Percentiles rank a stretch among this genome's conserved stretches.
These are phyloP conservation scores for Takifugu ocellatus DNA, from an alignment of 2,797 vertebrate species.

Conservation along the genomic window DNA sequence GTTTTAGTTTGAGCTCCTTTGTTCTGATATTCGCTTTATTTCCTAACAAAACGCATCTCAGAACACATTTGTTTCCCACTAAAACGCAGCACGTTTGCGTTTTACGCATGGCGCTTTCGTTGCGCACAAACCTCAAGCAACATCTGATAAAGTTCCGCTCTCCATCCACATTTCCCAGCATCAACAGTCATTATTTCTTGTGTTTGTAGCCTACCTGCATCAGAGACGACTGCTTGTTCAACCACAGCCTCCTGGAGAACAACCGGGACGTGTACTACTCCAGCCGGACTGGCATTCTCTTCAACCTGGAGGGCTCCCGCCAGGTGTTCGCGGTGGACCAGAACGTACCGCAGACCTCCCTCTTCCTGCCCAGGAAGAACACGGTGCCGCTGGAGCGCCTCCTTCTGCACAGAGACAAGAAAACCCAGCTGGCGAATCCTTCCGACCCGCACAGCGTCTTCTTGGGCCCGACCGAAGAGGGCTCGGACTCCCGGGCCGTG, in stretches of 20 bases:
- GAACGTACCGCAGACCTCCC: constrained; percentile 85
- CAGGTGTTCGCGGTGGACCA: constrained; percentile 75
- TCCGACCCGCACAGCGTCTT: constrained; percentile 65
- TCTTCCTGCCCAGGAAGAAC: constrained; percentile 89
- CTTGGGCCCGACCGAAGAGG: constrained; percentile 52
- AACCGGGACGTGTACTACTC: constrained; percentile 90
- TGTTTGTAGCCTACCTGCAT: constrained; percentile 79
- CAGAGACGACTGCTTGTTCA: constrained; percentile 84
- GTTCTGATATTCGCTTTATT: too few species aligned
- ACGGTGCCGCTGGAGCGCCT: constrained; percentile 87
- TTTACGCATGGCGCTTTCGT: constrained; percentile 4
- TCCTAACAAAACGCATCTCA: too few species aligned
- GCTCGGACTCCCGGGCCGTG: constrained; percentile 71
- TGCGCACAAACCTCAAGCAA: too few species aligned
- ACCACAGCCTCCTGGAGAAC: constrained; percentile 87
- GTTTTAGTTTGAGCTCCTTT: too few species aligned
- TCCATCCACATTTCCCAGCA: not conserved
- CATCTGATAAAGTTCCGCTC: not conserved
- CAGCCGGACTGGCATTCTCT: constrained; percentile 77
- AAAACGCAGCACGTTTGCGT: too few species aligned
- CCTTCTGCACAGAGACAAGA: constrained; percentile 79
- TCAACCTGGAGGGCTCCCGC: constrained; percentile 87
- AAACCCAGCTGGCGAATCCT: constrained; percentile 72
- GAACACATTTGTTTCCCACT: too few species aligned
- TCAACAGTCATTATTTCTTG: not conserved